A percentile compares a stretch with the other conserved stretches of the same genome.
phyloP scores from a whole-genome alignment of 2,113 vertebrate species.

The Oncorhynchus kisutch region DNA sequence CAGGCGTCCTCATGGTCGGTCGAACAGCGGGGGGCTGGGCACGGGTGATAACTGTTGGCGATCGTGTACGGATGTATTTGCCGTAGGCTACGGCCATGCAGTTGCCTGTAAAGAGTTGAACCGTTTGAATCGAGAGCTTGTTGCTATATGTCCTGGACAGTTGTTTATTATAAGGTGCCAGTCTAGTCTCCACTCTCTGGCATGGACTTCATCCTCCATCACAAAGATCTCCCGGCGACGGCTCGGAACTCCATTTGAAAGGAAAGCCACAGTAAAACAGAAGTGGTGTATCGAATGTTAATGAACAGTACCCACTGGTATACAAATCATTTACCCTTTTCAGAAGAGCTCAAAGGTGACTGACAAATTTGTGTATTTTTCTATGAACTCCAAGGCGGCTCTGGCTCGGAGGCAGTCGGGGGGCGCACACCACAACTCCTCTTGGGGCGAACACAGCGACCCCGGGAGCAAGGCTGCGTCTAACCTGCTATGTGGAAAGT shows the following conservation, averaged over 20 bases:
- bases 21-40: too few relatives aligned
- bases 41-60: too few relatives aligned
- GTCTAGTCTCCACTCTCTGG: conserved; percentile 54
- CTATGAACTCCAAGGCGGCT: too few relatives aligned
- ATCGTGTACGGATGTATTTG: too few relatives aligned
- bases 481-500: conserved; percentile 22
- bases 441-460: conserved; percentile 10
- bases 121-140: too few relatives aligned
- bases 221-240: not conserved
- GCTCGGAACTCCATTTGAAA: conserved; percentile 13
- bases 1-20: too few relatives aligned
- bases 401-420: too few relatives aligned
- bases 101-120: too few relatives aligned
- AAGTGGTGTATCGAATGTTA: conserved; percentile 3
- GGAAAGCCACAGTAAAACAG: conserved; percentile 16
- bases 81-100: too few relatives aligned
- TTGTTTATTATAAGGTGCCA: not conserved
- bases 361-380: too few relatives aligned
- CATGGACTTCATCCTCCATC: conserved; percentile 24
- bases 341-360: too few relatives aligned
- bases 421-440: not conserved
- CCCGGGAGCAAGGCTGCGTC: conserved; percentile 7
- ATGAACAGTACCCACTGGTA: not conserved
- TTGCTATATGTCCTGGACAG: too few relatives aligned
- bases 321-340: conserved; percentile 20